phyloP scores from a whole-genome alignment of 2,113 vertebrate genomes.

The Hipposideros armiger region DNA sequence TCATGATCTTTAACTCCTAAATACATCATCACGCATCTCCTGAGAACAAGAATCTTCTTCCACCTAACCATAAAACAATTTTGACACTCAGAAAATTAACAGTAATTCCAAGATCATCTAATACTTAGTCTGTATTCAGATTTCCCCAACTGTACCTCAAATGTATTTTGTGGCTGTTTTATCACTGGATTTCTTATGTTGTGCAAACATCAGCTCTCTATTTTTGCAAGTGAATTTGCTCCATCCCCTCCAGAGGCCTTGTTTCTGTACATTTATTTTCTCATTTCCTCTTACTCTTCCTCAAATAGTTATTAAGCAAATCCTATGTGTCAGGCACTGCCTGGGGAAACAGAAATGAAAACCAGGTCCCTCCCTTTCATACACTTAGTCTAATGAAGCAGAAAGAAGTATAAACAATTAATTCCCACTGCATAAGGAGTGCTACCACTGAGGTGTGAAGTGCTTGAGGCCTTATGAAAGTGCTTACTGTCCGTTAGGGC shows the following conservation, averaged over 20 bases:
- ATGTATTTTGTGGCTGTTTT: neutral
- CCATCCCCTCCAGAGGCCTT: neutral
- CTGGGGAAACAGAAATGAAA: constrained; percentile 7
- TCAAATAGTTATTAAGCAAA: constrained; percentile 1
- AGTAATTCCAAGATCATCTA: constrained; percentile 4
- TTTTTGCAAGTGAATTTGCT: neutral
- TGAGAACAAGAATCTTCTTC: neutral
- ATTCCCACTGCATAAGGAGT: neutral
- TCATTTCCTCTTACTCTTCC: constrained; percentile 14
- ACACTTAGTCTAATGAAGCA: neutral
- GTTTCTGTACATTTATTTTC: neutral
- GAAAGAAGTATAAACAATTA: neutral
- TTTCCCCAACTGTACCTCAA: neutral
- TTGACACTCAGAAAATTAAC: neutral
- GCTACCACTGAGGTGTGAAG: neutral
- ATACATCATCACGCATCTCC: neutral
- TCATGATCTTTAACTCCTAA: neutral
- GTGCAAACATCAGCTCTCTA: neutral
- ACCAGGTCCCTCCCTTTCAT: neutral
- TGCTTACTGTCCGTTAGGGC: neutral
- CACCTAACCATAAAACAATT: neutral
- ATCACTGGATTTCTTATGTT: neutral
- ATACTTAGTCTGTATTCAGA: neutral
- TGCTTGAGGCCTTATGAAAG: neutral
- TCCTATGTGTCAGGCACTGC: neutral